Percentiles rank a stretch among this genome's conserved stretches.
phyloP scores from a whole-genome alignment of 2,113 vertebrate genomes.

The Cettia cetti region DNA sequence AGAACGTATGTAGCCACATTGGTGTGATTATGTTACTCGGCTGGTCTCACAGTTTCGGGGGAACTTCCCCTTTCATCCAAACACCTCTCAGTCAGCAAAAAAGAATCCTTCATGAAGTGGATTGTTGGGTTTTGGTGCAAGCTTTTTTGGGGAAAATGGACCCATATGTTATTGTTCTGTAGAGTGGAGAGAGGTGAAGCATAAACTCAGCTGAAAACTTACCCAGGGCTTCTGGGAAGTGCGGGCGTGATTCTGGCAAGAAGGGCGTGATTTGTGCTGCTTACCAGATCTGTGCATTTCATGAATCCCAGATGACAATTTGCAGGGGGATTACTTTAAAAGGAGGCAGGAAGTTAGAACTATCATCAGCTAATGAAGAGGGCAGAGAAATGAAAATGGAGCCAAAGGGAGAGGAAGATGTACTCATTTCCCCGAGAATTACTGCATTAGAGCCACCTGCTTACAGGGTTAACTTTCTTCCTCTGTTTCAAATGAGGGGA shows the following conservation, averaged over 20 bases:
- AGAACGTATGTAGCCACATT: no score
- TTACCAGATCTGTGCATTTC: slow-evolving; percentile 5
- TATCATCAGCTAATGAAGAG: not conserved
- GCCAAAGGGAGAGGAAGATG: not conserved
- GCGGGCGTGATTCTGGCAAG: not conserved
- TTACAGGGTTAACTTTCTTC: slow-evolving; percentile 32
- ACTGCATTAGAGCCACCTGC: not conserved
- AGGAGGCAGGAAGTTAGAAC: not conserved
- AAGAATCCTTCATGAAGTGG: not conserved
- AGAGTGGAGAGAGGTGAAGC: slow-evolving; percentile 13
- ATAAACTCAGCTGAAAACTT: slow-evolving; percentile 52
- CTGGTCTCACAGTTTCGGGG: no score
- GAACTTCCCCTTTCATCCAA: no score
- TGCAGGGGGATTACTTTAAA: slow-evolving; percentile 12
- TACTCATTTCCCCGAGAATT: not conserved
- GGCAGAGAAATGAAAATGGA: not conserved
- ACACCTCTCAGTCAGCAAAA: slow-evolving; percentile 56
- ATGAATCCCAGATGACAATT: slow-evolving; percentile 7
- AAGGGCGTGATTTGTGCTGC: not conserved
- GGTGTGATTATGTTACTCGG: no score
- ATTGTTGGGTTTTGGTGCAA: not conserved
- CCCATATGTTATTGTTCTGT: slow-evolving; percentile 43
- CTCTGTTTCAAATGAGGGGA: slow-evolving; percentile 25
- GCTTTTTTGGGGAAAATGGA: not conserved
- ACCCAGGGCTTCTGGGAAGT: slow-evolving; percentile 36